phyloP scores from a whole-genome alignment of 2,888 invertebrate genomes.

The Platycnemis pennipes region DNA sequence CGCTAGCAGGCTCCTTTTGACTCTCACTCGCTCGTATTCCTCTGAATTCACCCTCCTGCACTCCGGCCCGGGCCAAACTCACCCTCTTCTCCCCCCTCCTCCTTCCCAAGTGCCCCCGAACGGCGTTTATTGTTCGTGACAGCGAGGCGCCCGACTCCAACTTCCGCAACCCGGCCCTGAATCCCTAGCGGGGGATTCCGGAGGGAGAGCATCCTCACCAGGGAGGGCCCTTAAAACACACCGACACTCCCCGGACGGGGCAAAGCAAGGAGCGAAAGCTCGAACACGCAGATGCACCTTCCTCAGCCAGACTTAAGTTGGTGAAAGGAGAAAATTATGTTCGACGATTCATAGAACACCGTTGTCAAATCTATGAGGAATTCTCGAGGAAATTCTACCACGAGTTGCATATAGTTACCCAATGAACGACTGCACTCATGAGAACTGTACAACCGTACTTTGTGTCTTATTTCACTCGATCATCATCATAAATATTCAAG shows the following conservation, averaged over 20 bases:
- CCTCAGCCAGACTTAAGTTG: too few species aligned
- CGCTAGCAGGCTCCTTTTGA: background rate
- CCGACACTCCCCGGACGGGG: background rate
- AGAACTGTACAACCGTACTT: too few species aligned
- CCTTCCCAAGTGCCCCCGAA: background rate
- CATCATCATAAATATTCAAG: too few species aligned
- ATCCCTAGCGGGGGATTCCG: background rate
- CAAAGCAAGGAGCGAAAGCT: too few species aligned
- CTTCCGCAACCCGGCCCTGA: background rate
- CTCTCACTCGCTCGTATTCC: background rate
- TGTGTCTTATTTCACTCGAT: too few species aligned
- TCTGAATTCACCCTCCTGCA: background rate
- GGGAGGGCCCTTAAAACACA: background rate
- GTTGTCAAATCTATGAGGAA: too few species aligned
- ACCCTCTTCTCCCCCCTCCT: background rate
- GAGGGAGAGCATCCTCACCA: background rate
- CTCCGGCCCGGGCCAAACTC: background rate
- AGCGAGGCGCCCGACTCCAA: background rate
- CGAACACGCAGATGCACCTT: too few species aligned
- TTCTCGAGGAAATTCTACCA: too few species aligned
- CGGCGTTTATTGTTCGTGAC: background rate
- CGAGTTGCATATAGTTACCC: too few species aligned
- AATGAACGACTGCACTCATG: too few species aligned
- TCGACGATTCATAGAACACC: too few species aligned
- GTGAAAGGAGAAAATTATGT: too few species aligned